Base-by-base conservation (phyloP, 2,113 vertebrate species). In the Colius striatus region DNA sequence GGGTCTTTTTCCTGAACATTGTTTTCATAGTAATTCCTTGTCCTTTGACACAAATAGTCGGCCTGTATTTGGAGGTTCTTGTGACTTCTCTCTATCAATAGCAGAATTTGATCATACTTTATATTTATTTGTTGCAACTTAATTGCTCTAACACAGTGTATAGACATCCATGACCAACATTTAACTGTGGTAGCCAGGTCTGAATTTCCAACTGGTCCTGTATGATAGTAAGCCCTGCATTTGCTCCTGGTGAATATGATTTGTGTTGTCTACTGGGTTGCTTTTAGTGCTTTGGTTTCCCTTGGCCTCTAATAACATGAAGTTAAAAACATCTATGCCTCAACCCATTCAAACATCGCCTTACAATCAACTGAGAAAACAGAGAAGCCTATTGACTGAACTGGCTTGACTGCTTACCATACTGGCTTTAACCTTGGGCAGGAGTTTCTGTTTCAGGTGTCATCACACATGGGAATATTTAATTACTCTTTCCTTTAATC, bases 401-500 rank as follows among this genome's bases (percentile, higher is more conserved):
- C 87, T 80, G 71, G 90, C 58, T 90, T 77, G 91, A 48, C 91
- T 92, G 67, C 84, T 95, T 91, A 30, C 58, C 23, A 2, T 58
- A 16, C 43, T 60, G 67, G 47, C 55, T 92, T 89, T 75, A 91
- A 79, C 58, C 66, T 74, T 87, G 38, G 78, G 47, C 55, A 73
- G 81, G 34, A 83, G 82, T 85, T 94, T 91, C 84, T 90, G 63
- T 85, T 95, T 95, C 82, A 88, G 67, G 34, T 94, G 77, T 94
- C 91, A 88, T 83, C 91, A 74, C 55, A 60, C 43, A 60, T 27
- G 41, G 48, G 67, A 60, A 55, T 85, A 95, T 67, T 80, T 90
- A 92, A 86, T 92, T 89, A 67, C 17, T 72, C 16, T 25, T 90
- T 91, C 87, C 58, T 71, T 87, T 77, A 70, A 30, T 54, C 43